Percentiles rank a stretch among this genome's conserved stretches.
phyloP scores from a whole-genome alignment of 2,797 vertebrate species.

The Tauraco hartlaubi region DNA sequence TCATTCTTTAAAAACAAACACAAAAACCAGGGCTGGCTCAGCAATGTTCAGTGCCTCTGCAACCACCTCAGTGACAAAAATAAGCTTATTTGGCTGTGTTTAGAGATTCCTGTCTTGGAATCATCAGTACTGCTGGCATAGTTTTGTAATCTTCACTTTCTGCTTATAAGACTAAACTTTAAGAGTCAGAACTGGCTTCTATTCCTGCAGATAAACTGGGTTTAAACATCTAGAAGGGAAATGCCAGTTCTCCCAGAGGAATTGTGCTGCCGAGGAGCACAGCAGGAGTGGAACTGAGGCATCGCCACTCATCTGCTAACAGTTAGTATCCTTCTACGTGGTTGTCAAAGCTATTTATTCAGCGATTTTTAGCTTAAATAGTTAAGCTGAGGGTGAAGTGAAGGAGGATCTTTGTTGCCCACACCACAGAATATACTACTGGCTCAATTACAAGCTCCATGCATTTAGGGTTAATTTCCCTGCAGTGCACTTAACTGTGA shows the following conservation, averaged over 20 bases:
- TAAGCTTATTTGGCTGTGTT: not conserved
- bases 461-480: not conserved
- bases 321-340: accelerated
- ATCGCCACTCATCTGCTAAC: not conserved
- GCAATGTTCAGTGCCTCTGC: not conserved
- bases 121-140: not conserved
- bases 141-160: not conserved
- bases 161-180: not conserved
- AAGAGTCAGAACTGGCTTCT: not conserved
- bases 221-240: not conserved
- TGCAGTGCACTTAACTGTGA: not conserved
- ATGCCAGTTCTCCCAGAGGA: not conserved
- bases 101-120: not conserved
- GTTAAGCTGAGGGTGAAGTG: not conserved
- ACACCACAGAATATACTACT: not conserved
- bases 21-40: not conserved
- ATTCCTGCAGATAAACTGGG: not conserved
- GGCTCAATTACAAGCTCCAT: not conserved
- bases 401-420: not conserved
- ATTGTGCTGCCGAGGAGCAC: not conserved
- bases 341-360: not conserved
- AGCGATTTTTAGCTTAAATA: not conserved
- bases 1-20: not conserved
- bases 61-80: not conserved
- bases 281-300: not conserved